Conservation (phyloP, 1,140 invertebrate species). For the Choristoneura fumiferana region DNA sequence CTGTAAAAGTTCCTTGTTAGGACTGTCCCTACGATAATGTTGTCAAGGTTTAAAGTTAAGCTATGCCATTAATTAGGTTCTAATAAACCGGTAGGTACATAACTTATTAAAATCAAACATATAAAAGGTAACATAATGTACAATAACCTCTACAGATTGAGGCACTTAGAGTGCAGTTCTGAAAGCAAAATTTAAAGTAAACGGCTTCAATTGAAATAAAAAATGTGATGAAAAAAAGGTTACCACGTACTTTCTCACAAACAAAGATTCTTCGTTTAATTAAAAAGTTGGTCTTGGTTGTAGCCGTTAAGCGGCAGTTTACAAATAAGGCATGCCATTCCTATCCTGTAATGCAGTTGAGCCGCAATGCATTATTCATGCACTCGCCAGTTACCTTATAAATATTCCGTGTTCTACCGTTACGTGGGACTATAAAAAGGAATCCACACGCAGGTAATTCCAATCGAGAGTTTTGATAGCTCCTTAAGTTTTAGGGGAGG, state of each 20-base stretch:
- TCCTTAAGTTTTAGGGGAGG: constrained; percentile 16
- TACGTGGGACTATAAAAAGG: constrained; percentile 38
- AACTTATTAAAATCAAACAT: no score
- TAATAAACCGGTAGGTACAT: no score
- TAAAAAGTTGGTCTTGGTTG: constrained; percentile 26
- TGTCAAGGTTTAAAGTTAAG: no score
- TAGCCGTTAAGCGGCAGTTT: constrained; percentile 22
- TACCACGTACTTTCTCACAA: constrained; percentile 23
- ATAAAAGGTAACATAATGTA: no score
- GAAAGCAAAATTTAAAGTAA: no score
- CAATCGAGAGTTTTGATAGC: constrained; percentile 15
- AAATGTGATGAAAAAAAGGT: not conserved
- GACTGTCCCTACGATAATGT: no score
- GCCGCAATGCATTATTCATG: constrained; percentile 30
- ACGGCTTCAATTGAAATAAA: no score
- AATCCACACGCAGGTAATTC: constrained; percentile 27
- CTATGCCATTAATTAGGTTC: no score
- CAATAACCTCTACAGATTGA: no score
- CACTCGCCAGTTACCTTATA: constrained; percentile 29
- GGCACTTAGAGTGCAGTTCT: no score
- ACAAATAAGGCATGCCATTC: constrained; percentile 24
- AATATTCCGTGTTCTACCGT: constrained; percentile 37
- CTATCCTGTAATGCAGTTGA: constrained; percentile 27
- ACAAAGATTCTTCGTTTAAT: constrained; percentile 24
- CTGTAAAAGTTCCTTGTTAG: no score